These are phyloP conservation scores for Myotis lucifugus DNA, from an alignment of 2,113 vertebrate genomes.

Conservation along the genomic window DNA sequence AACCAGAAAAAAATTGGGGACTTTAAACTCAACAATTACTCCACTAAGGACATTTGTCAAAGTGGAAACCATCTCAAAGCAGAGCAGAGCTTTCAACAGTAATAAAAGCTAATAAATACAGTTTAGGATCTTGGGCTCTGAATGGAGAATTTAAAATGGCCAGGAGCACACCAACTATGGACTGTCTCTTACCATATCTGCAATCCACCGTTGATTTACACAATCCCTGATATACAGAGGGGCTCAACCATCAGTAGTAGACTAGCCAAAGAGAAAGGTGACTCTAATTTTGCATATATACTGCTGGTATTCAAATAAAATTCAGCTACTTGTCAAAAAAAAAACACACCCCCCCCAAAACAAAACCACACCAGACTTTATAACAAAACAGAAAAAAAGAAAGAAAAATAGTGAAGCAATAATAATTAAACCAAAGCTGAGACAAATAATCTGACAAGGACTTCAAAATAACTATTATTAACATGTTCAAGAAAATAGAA, in stretches of 20 bases:
- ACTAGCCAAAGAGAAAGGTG: background rate
- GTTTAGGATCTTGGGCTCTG: background rate
- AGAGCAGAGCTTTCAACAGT: background rate
- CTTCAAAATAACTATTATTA: slow-evolving; percentile 33
- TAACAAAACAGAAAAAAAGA: background rate
- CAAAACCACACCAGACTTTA: background rate
- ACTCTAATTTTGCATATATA: background rate
- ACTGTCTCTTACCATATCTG: background rate
- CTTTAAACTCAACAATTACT: background rate
- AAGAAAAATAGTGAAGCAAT: background rate
- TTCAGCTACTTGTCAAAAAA: background rate
- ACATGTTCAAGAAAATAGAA: background rate
- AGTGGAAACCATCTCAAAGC: background rate
- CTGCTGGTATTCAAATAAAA: background rate
- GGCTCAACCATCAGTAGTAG: background rate
- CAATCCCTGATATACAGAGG: background rate
- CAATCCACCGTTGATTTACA: background rate
- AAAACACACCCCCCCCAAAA: background rate
- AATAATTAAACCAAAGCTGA: background rate
- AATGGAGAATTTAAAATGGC: background rate
- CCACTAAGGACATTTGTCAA: background rate
- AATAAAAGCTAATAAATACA: background rate
- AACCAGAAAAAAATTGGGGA: background rate
- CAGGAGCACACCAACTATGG: background rate
- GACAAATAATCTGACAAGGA: background rate